Evolutionary conservation across 2,797 vertebrate species (phyloP), one percentile per base, ranked within the genome.

Genomic region (Channa striata): DNA sequence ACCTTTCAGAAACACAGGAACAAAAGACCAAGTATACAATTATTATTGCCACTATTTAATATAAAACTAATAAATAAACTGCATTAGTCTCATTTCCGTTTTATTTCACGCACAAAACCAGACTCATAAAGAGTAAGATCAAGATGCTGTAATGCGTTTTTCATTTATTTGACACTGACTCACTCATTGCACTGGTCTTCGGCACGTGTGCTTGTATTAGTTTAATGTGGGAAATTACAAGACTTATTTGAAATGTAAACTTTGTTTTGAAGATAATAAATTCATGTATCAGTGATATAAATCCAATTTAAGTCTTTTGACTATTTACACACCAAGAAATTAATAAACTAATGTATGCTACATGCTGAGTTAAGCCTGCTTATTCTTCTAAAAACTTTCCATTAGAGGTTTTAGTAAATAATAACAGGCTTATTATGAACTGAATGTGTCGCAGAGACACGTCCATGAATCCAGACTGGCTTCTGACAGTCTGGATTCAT

Each of bases 401-500:
- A 44, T 7, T 50, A 46, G 62, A 72, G 57, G 12, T 58, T 66
- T 77, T 23, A 59, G 39, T 81, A 65, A 70, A 62, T 73, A 19
- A 13, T 46, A 79, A 43, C 72, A 59, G 54, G 43, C 73, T 77
- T 46, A 70, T 76, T 77, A 67, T 65, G 42, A 57, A 59, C 37
- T 50, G 66, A 75, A 82, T 60, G 67, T 68, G 68, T 63, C 59
- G 52, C 71, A 64, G 5, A 63, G 53, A 68, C 82, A 74, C 75
- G 83, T 47, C 2, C n/a, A n/a, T n/a, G n/a, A n/a, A n/a, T n/a
- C n/a, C n/a, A n/a, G n/a, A n/a, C n/a, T n/a, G n/a, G n/a, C n/a
- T n/a, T n/a, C n/a, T n/a, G n/a, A n/a, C n/a, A n/a, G n/a, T n/a
- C n/a, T n/a, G n/a, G n/a, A n/a, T n/a, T n/a, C n/a, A n/a, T n/a